Evolutionary conservation across 2,888 invertebrate species (phyloP), one percentile per base, ranked within the genome.

Genomic region (Latrodectus hesperus): DNA sequence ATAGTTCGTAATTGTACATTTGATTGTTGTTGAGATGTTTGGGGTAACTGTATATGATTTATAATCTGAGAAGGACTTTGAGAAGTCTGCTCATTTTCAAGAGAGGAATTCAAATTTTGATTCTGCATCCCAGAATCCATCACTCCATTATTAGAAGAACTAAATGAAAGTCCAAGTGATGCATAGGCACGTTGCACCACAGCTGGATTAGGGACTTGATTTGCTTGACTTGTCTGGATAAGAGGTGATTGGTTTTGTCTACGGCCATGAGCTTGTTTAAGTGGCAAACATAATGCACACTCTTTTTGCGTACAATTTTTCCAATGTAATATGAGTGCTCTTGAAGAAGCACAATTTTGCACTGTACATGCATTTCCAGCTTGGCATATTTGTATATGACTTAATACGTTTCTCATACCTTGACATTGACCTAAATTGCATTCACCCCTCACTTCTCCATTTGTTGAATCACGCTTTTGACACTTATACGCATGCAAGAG

Each of bases 241-340:
- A 93, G 92, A 92, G 93, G 79, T 38, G 79, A 78, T 78, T 86
- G 78, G n/a, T 88, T 81, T 55, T 88, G 88, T 22, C 89, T 89
- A 91, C 83, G 52, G 9, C 76, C 83, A 60, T 75, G 91, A 51
- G 97, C 97, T 93, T 97, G 97, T 92, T 99, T 98, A 89, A 99
- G 94, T 2, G 99, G 99, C 92, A 97, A 95, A 93, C 99, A 99
- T 51, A 99, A 99, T 6, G 99, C 98, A 93, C 99, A 99, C 93
- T 99, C 99, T 91, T 95, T 95, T 90, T 98, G 95, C 84, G 95
- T 95, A 92, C 99, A 99, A 92, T 99, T 98, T 93, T 99, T 99
- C 98, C 99, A 99, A 93, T 99, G 99, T 89, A 97, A 96, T 90
- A 99, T 97, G 89, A 99, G 99, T 93, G 99, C 99, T 90, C 99